A percentile compares a stretch with the other conserved stretches of the same genome.
Evolutionary conservation across 1,140 invertebrate genomes (phyloP).

Genomic region (Babylonia areolata): DNA sequence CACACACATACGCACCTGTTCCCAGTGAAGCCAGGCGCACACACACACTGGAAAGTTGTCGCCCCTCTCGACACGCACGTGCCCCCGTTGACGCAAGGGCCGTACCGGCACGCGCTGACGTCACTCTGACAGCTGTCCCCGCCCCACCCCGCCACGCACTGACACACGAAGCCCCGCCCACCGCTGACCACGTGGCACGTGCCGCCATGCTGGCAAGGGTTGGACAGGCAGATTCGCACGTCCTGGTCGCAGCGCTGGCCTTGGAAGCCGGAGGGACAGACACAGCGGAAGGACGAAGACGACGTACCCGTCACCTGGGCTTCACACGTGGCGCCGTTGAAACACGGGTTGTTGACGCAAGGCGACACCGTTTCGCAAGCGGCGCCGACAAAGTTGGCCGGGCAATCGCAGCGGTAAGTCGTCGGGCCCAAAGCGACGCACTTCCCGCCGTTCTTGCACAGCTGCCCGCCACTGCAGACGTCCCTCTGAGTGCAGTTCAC

Average conservation of each 20-base stretch:
- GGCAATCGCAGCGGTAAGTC: neutral
- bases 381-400: neutral
- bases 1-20: constrained; percentile 3
- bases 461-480: too few species aligned
- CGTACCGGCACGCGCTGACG: neutral
- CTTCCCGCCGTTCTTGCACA: neutral
- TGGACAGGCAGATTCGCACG: neutral
- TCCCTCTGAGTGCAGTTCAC: too few species aligned
- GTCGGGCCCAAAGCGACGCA: neutral
- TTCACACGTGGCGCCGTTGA: too few species aligned
- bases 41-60: neutral
- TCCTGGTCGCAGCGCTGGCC: neutral
- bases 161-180: neutral
- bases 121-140: constrained; percentile 10
- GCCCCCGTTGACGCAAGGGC: constrained; percentile 13
- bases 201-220: constrained; percentile 15
- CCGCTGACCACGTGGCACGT: constrained; percentile 3
- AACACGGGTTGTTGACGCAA: too few species aligned
- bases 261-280: neutral
- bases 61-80: neutral
- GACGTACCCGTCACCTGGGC: too few species aligned
- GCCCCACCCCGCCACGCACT: neutral
- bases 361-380: neutral
- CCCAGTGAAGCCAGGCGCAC: neutral
- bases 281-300: neutral